Evolutionary conservation across 2,797 vertebrate genomes (phyloP).

Genomic region (Bradypus variegatus): DNA sequence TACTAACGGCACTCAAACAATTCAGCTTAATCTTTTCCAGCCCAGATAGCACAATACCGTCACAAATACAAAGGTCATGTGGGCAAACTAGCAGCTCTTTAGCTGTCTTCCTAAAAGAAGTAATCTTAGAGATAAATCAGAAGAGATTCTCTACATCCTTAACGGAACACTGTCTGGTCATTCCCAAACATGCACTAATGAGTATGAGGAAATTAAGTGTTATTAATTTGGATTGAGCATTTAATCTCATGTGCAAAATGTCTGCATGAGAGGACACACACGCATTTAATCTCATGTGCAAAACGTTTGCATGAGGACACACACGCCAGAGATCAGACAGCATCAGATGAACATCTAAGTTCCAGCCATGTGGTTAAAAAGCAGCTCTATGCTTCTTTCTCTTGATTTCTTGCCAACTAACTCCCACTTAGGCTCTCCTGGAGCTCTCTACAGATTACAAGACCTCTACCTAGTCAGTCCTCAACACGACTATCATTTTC

Average conservation of each 20-base stretch:
- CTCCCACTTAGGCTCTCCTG: not conserved
- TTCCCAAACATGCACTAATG: not conserved
- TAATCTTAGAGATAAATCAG: not conserved
- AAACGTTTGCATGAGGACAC: not conserved
- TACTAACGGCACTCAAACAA: accelerated
- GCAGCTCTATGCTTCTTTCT: not conserved
- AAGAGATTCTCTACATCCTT: accelerated
- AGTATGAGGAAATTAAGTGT: accelerated
- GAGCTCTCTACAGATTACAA: not conserved
- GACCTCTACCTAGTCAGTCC: not conserved
- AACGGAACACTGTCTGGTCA: not conserved
- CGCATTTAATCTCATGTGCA: accelerated
- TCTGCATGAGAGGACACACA: not conserved
- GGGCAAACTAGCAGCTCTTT: not conserved
- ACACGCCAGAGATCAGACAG: not conserved
- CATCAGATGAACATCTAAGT: not conserved
- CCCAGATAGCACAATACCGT: not conserved
- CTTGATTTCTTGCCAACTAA: not conserved
- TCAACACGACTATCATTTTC: not conserved
- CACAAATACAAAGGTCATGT: not conserved
- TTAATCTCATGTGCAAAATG: no score
- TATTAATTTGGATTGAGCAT: accelerated
- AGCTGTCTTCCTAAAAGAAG: not conserved
- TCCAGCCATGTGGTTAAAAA: not conserved
- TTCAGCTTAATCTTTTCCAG: no score